Evolutionary conservation across 2,113 vertebrate species (phyloP), one percentile per base, ranked within the genome.

Genomic region (Panurus biarmicus): DNA sequence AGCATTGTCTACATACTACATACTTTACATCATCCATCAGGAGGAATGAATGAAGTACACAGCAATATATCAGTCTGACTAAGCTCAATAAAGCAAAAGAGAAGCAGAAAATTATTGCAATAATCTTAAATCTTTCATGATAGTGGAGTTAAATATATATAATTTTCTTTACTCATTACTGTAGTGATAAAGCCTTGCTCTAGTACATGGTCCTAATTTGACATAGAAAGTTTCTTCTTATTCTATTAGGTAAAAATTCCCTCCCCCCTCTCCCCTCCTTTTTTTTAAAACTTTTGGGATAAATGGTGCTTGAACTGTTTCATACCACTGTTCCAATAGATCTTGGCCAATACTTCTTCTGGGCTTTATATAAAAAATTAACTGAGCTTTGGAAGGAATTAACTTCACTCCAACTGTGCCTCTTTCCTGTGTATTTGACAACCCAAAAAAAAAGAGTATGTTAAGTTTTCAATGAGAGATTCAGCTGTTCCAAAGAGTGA

Each of bases 121-220:
- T 95, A 77, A 88, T 94, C 82, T 94, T 95, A 94, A 93, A 95
- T 94, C 85, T 92, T 95, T 86, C 92, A 94, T 88, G 81, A 61
- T 83, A 74, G 35, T 67, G 48, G 60, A 95, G 57, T 86, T 93
- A 88, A 93, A 86, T 83, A 89, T 65, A 70, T 77, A 64, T 76
- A 8, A 71, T 85, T 97, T 97, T 91, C 78, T 94, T 97, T 96
- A 91, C 51, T 95, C 48, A 64, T 94, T 95, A 67, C 44, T 77
- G n/a, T 36, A 48, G 71, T 28, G 77, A 69, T 87, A 92, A 84
- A 92, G 29, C 16, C 15, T 26, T 78, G 36, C 60, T 45, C 66
- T 78, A n/a, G 58, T 69, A 79, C 54, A 19, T 70, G 50, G 53
- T 64, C 85, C 35, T 76, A 47, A 64, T 56, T 24, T 82, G 66